Base-by-base conservation (phyloP, 2,797 vertebrate species). In the Anguilla marmorata region DNA sequence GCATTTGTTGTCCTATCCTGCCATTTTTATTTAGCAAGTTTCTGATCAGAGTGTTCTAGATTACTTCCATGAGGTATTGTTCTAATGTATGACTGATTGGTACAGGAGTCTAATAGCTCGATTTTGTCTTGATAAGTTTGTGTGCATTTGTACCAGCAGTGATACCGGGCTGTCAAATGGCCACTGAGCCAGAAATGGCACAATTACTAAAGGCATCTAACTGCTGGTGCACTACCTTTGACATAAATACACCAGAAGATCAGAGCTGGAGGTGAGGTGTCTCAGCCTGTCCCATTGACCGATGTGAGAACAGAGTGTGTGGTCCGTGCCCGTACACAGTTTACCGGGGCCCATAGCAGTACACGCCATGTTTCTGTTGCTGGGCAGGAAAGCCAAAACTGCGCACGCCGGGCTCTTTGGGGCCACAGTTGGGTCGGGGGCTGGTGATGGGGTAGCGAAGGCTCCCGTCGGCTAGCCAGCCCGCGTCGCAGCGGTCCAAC, bases 401-500 rank as follows among this genome's bases (percentile, higher is more conserved):
- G 86, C 94, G 94, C 30, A 98, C 94, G 0, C 97, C 98, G 0
- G 97, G 94, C 91, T 97, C 96, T 0, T 90, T 83, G 0, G 96
- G 92, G 9, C 97, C 97, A 0, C 97, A 98, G 92, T 97, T 96
- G 87, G 89, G 90, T 0, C 96, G 95, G 0, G 97, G 96, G 0
- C 91, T 95, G 87, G 82, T 84, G 2, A 98, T 96, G 52, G 98
- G 95, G 89, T 98, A 98, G 89, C 97, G 96, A 76, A 96, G 91
- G 0, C 98, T 98, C 88, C 96, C 97, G 0, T 98, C 97, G 0
- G 96, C 96, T 92, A 98, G 91, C 98, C 97, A 98, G 89, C 97
- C 98, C 0, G 96, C 96, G 0, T 94, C 93, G 0, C 98, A 98
- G 86, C 89, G 94, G 86, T 98, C 97, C 91, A 98, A 90, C 21